Percentiles rank a stretch among this genome's conserved stretches.
phyloP scores from a whole-genome alignment of 2,797 vertebrate genomes.

The Poecilia wingei region DNA sequence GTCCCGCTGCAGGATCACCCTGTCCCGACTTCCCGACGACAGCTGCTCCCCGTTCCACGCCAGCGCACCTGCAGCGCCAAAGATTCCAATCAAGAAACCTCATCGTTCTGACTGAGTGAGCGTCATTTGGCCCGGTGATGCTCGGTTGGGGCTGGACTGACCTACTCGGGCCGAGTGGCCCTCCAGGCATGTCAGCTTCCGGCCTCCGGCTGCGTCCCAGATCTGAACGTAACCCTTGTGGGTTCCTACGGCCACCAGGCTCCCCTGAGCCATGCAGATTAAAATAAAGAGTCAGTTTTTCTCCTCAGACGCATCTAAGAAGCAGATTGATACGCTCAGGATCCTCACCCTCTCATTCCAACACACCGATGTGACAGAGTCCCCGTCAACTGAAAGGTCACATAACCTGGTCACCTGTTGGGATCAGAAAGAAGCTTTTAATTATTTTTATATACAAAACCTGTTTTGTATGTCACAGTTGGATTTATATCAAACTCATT shows the following conservation, averaged over 20 bases:
- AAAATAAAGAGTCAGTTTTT: not conserved
- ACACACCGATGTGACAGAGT: constrained; percentile 87
- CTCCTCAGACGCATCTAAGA: not conserved
- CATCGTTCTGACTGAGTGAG: not conserved
- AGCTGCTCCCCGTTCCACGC: constrained; percentile 88
- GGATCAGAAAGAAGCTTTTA: not conserved
- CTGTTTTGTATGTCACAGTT: not conserved
- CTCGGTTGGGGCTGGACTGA: constrained; percentile 61
- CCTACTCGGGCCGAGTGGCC: constrained; percentile 86
- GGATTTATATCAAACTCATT: too few species aligned
- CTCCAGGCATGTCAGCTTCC: constrained; percentile 85
- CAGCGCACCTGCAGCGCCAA: constrained; percentile 77
- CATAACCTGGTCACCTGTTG: constrained; percentile 84
- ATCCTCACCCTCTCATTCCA: constrained; percentile 87
- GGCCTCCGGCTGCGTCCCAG: constrained; percentile 86
- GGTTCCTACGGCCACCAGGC: constrained; percentile 85
- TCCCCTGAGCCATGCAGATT: constrained; percentile 70
- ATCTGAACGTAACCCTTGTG: constrained; percentile 88
- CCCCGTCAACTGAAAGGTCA: constrained; percentile 86
- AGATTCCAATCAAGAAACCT: not conserved
- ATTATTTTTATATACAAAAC: not conserved
- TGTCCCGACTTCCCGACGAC: constrained; percentile 85
- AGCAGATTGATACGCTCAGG: not conserved
- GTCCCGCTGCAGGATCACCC: constrained; percentile 86
- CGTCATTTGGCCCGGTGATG: not conserved